Evolutionary conservation across 2,113 vertebrate species (phyloP).

Genomic region (Melozone crissalis): DNA sequence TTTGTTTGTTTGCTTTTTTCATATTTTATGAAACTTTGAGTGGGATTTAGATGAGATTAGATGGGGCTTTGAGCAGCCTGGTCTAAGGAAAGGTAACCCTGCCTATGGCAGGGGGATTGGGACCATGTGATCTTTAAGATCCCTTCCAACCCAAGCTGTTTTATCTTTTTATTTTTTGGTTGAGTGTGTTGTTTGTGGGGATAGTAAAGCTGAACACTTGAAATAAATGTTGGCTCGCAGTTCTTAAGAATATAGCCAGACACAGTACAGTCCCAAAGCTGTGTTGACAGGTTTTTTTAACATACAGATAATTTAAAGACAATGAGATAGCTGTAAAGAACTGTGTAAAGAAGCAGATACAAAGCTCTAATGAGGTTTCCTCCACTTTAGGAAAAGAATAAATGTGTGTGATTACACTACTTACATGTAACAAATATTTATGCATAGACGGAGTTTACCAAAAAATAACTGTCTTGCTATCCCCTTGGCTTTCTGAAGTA

Average conservation of each 20-base stretch:
- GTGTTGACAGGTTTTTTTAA: not conserved
- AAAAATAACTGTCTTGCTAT: not conserved
- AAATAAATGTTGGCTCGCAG: not conserved
- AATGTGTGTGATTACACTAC: not conserved
- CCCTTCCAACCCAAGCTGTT: not conserved
- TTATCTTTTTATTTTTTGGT: not conserved
- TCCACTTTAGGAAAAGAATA: not conserved
- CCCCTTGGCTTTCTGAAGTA: not conserved
- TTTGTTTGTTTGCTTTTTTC: not conserved
- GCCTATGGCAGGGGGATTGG: not conserved
- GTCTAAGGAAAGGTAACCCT: not conserved
- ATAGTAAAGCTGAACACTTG: not conserved
- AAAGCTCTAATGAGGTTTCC: not conserved
- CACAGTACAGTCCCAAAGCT: not conserved
- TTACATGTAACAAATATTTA: not conserved
- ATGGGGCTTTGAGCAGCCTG: not conserved
- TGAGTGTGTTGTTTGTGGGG: not conserved
- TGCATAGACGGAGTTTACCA: not conserved
- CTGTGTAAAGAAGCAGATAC: not conserved
- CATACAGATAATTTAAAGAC: not conserved
- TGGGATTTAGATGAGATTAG: not conserved
- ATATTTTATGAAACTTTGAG: not conserved
- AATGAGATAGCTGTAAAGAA: not conserved
- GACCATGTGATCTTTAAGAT: not conserved
- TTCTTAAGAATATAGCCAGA: not conserved